Evolutionary conservation across 2,797 vertebrate genomes (phyloP).

Genomic region (Aphelocoma californica): DNA sequence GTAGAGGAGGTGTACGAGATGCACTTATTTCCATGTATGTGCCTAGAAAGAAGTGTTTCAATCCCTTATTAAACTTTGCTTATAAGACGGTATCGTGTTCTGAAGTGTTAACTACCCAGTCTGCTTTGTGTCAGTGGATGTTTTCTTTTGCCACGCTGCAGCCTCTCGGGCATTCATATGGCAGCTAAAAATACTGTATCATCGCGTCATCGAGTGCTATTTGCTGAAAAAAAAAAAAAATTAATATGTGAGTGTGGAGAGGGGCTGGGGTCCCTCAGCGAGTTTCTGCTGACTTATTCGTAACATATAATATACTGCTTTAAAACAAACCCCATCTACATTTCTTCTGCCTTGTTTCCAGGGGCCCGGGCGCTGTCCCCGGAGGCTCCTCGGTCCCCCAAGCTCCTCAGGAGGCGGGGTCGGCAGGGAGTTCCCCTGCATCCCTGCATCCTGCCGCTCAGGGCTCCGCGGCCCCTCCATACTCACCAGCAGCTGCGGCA

Average conservation of each 20-base stretch:
- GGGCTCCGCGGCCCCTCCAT: neutral
- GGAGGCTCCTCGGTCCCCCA: neutral
- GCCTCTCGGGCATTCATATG: neutral
- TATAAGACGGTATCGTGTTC: neutral
- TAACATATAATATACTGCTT: neutral
- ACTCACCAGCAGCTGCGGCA: neutral
- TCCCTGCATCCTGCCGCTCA: neutral
- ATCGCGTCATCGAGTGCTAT: neutral
- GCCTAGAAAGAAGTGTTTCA: constrained; percentile 59
- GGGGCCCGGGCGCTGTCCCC: neutral
- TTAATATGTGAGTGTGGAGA: neutral
- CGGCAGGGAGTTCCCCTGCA: neutral
- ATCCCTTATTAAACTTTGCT: constrained; percentile 60
- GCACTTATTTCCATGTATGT: constrained; percentile 45
- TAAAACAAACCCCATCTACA: neutral
- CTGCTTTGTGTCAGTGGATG: neutral
- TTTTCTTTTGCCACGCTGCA: neutral
- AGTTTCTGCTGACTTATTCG: neutral
- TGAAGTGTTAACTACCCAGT: constrained; percentile 18
- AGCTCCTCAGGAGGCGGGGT: neutral
- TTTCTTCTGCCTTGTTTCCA: neutral
- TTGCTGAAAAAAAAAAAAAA: neutral
- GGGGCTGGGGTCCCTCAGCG: neutral
- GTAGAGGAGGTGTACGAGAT: constrained; percentile 16
- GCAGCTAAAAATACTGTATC: neutral